Conservation (phyloP, 2,888 invertebrate species). For the Drosophila maculinotata region DNA sequence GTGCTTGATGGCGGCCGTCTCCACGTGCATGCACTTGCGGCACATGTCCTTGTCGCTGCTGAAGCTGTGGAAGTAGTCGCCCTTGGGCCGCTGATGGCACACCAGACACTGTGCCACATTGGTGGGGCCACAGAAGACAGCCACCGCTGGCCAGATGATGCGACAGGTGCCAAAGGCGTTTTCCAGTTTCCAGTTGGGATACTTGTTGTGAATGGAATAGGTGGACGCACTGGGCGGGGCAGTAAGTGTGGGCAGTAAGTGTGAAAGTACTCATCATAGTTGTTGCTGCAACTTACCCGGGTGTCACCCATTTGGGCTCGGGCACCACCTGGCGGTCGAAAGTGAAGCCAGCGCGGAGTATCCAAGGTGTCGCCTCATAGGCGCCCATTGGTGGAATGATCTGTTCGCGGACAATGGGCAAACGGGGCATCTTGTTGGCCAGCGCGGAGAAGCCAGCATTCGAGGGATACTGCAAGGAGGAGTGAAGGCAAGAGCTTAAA, state of each 20-base stretch:
- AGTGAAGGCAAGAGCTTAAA: no score
- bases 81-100: slow-evolving; percentile 81
- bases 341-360: slow-evolving; percentile 60
- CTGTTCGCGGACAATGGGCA: slow-evolving; percentile 41
- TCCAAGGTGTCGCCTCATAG: slow-evolving; percentile 60
- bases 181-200: slow-evolving; percentile 61
- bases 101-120: slow-evolving; percentile 71
- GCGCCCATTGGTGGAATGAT: slow-evolving; percentile 75
- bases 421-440: slow-evolving; percentile 74
- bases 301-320: slow-evolving; percentile 59
- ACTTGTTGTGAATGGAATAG: slow-evolving; percentile 58
- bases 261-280: background rate
- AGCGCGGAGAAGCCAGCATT: slow-evolving; percentile 79
- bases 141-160: slow-evolving; percentile 76
- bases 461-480: slow-evolving; percentile 71
- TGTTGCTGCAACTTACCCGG: slow-evolving; percentile 46
- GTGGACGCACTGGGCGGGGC: slow-evolving; percentile 63
- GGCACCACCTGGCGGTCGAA: slow-evolving; percentile 64
- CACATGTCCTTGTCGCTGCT: slow-evolving; percentile 80
- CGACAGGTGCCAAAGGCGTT: slow-evolving; percentile 75
- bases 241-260: background rate
- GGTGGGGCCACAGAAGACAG: slow-evolving; percentile 73
- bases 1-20: slow-evolving; percentile 50
- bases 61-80: slow-evolving; percentile 87
- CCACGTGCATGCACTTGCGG: slow-evolving; percentile 74